Base-by-base conservation (phyloP, 2,113 vertebrate genomes). In the Choloepus hoffmanni region DNA sequence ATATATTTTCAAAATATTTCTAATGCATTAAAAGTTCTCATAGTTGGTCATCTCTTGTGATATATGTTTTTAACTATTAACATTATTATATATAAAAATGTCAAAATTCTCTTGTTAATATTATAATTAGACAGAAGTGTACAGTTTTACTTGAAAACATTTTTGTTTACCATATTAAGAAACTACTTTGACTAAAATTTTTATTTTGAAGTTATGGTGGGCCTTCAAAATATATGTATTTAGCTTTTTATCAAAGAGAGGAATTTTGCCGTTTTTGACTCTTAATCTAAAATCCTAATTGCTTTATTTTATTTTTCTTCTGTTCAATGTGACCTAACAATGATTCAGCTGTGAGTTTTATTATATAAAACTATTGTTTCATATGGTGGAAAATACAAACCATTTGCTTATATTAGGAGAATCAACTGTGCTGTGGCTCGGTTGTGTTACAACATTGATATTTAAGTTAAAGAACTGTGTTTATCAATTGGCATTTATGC, bases 371-470 rank as follows among this genome's bases (percentile, higher is more conserved):
- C 48, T 97, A 28, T 92, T 97, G 36, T 95, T 84, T 94, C 6
- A 58, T 96, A 26, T 45, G 15, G 33, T 58, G 91, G 33, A 83
- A 94, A 98, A 95, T 88, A 82, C 19, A 95, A 76, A 88, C n/a
- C n/a, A 60, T 90, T 96, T 95, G 30, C 11, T 96, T 95, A 24
- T 6, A 89, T 90, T 67, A 89, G 53, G 90, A 94, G 93, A 96
- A 86, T 62, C 33, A 94, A 14, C 60, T 40, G 21, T 36, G 16
- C 1, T 53, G 2, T 93, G 63, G 10, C 62, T 91, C 53, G 86
- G 7, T 53, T 97, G n/a, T 96, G 36, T 53, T 88, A 28, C 9
- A 84, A 43, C 95, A 10, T 78, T 92, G 76, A 68, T 9, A 50
- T 50, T 81, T 92, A 60, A 78, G 73, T 86, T 63, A 92, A 95